Evolutionary conservation across 1,140 invertebrate species (phyloP), one percentile per base, ranked within the genome.

Genomic region (Drosophila sucinea): DNA sequence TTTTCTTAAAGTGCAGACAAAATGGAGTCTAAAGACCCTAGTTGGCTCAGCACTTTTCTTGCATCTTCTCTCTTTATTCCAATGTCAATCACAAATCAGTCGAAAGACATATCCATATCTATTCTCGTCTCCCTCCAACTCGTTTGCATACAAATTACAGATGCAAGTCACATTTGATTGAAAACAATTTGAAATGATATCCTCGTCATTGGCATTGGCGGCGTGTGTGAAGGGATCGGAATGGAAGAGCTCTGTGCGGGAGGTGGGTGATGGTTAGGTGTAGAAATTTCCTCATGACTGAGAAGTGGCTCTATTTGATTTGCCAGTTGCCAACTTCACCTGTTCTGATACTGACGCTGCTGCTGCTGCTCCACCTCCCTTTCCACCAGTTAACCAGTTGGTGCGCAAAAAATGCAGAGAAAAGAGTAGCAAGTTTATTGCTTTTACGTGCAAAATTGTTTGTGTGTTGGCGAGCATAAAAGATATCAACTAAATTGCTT

Each of bases 121-220:
- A 51, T 51, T 27, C 44, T 25, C 23, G 2, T 51, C 6, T 10
- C 23, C 44, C 44, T 7, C 17, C 17, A 23, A 27, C 79, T 81
- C 82, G 82, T 82, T 79, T 86, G 82, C 82, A 86, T 82, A 79
- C 79, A 82, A 86, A 86, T 86, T 86, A 86, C 82, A 79, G 83
- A 86, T 86, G 83, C 82, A 86, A 86, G 82, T 86, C 82, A 82
- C 82, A 86, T 86, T 81, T 86, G 82, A 86, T 86, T 81, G 82
- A 86, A 86, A 86, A 86, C 82, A 86, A 86, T 86, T 86, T 86
- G 79, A 86, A 86, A 86, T 86, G 82, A 86, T 86, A 86, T 86
- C 69, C 67, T 81, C 64, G 69, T 81, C 64, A 67, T 67, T 75
- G 67, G 68, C 55, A 40, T 55, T 57, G 67, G 35, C 70, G 64